Percentiles rank a stretch among this genome's conserved stretches.
Evolutionary conservation across 2,113 vertebrate species (phyloP).

Genomic region (Noturus placidus): DNA sequence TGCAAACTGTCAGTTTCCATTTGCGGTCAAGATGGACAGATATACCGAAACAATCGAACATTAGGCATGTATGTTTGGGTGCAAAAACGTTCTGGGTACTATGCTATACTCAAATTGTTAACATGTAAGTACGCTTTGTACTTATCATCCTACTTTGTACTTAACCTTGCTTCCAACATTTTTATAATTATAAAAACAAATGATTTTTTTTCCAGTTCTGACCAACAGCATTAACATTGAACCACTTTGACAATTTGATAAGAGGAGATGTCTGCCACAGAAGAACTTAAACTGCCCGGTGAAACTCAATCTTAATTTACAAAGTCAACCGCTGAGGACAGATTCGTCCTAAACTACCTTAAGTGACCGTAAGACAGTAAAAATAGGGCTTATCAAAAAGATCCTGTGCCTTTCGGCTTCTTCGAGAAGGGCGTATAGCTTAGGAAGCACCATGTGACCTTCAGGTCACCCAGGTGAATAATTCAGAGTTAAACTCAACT

Average conservation of each 20-base stretch:
- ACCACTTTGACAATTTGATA: constrained; percentile 38
- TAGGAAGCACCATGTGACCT: constrained; percentile 42
- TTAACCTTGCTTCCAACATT: neutral
- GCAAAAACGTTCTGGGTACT: too few relatives aligned
- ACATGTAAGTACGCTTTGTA: too few relatives aligned
- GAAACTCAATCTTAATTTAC: constrained; percentile 46
- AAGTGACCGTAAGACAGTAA: constrained; percentile 7
- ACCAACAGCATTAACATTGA: constrained; percentile 30
- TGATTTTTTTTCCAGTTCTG: constrained; percentile 28
- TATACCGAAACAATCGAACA: too few relatives aligned
- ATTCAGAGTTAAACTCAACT: constrained; percentile 55
- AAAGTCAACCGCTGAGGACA: neutral
- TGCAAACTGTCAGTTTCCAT: too few relatives aligned
- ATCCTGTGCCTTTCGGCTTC: constrained; percentile 35
- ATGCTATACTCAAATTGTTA: too few relatives aligned
- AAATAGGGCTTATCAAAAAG: constrained; percentile 21
- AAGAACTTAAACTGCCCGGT: constrained; percentile 46
- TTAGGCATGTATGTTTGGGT: too few relatives aligned
- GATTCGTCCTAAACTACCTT: constrained; percentile 36
- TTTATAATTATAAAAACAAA: neutral
- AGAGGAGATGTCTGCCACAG: constrained; percentile 22
- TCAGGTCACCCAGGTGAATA: constrained; percentile 49
- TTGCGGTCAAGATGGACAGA: too few relatives aligned
- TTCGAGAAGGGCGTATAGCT: constrained; percentile 11
- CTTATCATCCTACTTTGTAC: too few relatives aligned